phyloP scores from a whole-genome alignment of 1,140 invertebrate species.

The Drosophila kurseongensis region DNA sequence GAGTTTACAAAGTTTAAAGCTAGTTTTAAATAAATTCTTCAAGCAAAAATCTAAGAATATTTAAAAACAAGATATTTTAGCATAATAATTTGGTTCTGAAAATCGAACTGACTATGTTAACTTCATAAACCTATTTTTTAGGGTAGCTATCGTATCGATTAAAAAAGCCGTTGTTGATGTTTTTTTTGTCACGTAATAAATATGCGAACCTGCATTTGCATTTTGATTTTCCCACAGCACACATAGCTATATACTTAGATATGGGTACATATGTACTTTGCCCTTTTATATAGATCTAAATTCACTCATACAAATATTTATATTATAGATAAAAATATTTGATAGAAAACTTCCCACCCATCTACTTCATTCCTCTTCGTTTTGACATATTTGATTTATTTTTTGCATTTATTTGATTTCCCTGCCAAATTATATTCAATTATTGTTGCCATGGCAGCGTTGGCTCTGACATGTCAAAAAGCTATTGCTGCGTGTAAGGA shows the following conservation, averaged over 20 bases:
- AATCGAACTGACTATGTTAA: no score
- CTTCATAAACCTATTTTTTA: neutral
- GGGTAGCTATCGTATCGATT: neutral
- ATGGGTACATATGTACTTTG: neutral
- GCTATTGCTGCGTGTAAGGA: neutral
- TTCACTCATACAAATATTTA: conserved; percentile 1
- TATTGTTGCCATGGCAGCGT: conserved; percentile 41
- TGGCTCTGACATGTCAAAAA: conserved; percentile 17
- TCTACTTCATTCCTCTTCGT: neutral
- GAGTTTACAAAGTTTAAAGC: neutral
- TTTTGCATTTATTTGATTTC: conserved; percentile 57
- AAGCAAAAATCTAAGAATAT: no score
- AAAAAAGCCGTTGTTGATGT: neutral
- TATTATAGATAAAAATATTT: conserved; percentile 48
- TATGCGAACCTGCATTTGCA: conserved; percentile 74
- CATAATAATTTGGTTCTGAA: no score
- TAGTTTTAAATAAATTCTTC: neutral
- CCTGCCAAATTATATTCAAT: conserved; percentile 48
- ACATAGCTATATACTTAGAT: neutral
- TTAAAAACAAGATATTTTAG: no score
- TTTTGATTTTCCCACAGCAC: conserved; percentile 52
- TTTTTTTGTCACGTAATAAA: conserved; percentile 52
- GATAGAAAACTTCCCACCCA: conserved; percentile 1
- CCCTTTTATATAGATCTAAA: neutral
- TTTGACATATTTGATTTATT: conserved; percentile 48